Base-by-base conservation (phyloP, 2,113 vertebrate genomes). In the Myrmecophaga tridactyla region DNA sequence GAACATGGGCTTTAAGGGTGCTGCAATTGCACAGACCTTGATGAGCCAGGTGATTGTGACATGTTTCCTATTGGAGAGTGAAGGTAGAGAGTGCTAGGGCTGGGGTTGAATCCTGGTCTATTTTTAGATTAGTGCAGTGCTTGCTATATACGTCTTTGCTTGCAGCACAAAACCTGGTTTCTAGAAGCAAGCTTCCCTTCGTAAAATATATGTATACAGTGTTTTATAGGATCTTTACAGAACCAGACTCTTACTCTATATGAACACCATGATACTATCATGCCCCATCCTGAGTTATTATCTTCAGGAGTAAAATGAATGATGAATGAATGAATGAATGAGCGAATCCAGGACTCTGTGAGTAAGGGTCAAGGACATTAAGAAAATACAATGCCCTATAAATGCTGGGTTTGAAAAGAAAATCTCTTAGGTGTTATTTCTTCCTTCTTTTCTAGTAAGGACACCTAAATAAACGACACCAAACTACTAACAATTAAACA, bases 81-180 rank as follows among this genome's bases (percentile, higher is more conserved):
- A 88, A 62, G 77, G 67, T 41, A 72, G 77, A 41, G 90, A 89
- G 41, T 77, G 23, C 43, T 29, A 18, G 89, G 34, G 12, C 41
- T 91, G 15, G 86, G 85, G 31, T 41, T 81, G 7, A 48, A 65
- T 41, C 39, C 39, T n/a, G 43, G 18, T 86, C 36, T 95, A 31
- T 86, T 93, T 94, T 97, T 91, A 92, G 83, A 46, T 73, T 17
- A 23, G 69, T 91, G 25, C 48, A 72, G 51, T 82, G 43, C 70
- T 95, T 69, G 60, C 72, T 91, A 4, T 67, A 4, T 67, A 62
- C 41, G 67, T 85, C n/a, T 89, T 89, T 86, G 20, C 67, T 88
- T 94, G 51, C 23, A 88, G 58, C 21, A 14, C 65, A n/a, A 90
- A 90, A 90, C 21, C 31, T 83, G 41, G n/a, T 75, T 91, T 94